These are phyloP conservation scores for Diachasmimorpha longicaudata DNA, from an alignment of 1,140 invertebrate genomes.

Conservation along the genomic window DNA sequence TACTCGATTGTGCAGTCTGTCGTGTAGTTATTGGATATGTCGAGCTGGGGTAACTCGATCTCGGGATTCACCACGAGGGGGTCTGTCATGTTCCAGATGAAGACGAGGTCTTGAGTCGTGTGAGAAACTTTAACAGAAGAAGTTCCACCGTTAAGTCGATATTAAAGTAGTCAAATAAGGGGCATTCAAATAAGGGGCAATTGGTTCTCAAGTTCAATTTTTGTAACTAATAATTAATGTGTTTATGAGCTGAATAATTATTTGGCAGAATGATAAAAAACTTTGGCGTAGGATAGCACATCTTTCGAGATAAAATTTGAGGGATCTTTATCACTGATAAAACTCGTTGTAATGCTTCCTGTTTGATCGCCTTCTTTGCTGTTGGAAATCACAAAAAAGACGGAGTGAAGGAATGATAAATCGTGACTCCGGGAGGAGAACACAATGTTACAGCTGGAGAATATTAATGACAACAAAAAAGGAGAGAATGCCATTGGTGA, in stretches of 20 bases:
- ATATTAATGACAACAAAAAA: not conserved
- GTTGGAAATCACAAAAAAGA: not conserved
- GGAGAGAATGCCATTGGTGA: not conserved
- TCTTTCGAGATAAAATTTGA: too few species aligned
- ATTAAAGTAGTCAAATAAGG: too few species aligned
- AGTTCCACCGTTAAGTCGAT: not conserved
- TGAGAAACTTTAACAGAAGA: constrained; percentile 71
- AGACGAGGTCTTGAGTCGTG: constrained; percentile 82
- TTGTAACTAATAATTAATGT: too few species aligned
- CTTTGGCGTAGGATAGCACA: too few species aligned
- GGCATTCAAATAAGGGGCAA: too few species aligned
- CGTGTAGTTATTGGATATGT: constrained; percentile 86
- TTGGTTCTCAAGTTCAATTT: too few species aligned
- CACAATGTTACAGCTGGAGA: not conserved
- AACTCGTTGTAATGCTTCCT: not conserved
- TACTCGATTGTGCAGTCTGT: constrained; percentile 88
- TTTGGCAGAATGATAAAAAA: too few species aligned
- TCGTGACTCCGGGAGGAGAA: not conserved
- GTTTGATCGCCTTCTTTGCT: not conserved
- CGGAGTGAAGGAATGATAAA: not conserved
- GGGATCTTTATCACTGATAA: not conserved
- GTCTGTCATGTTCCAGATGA: constrained; percentile 88
- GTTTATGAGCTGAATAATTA: too few species aligned
- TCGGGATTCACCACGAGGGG: constrained; percentile 85
- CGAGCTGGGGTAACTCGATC: constrained; percentile 85